Base-by-base conservation (phyloP, 2,113 vertebrate genomes). In the Pseudorhombus dupliciocellatus region DNA sequence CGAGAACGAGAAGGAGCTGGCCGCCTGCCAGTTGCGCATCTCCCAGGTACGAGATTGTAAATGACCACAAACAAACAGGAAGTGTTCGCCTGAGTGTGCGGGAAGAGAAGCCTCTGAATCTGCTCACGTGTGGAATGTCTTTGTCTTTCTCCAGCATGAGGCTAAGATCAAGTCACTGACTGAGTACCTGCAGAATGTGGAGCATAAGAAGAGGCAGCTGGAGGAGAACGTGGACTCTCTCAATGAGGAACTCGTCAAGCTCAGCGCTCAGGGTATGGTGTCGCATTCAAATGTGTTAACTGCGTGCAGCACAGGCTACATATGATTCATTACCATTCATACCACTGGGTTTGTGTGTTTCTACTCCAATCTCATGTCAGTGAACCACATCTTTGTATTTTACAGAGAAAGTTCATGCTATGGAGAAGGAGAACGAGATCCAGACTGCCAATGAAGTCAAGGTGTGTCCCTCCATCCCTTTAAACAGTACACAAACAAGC, bases 361-460 rank as follows among this genome's bases (percentile, higher is more conserved):
- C 21, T 25, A 11, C 14, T 26, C 2, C 25, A n/a, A 5, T 24
- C 51, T 37, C 30, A 1, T 68, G 21, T 48, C 22, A 10, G 7
- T 22, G 28, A 21, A 21, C 20, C 40, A 26, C 8, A 6, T 31
- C 31, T 78, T 66, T 78, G 0, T 62, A 12, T 89, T 59, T 67
- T 48, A 68, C 90, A 98, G 97, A 98, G 91, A 98, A 98, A 93
- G 96, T 98, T 5, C 95, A 97, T 69, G 96, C 97, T 60, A 97
- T 98, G 96, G 96, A 98, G 91, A 98, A 98, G 34, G 97, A 98
- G 75, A 99, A 95, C 64, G 97, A 99, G 79, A 96, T 98, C 88
- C 96, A 99, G 87, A 96, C 95, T 22, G 96, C 97, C 86, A 98
- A 97, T 91, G 97, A 98, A 94, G 96, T 97, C 56, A 99, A 98